Percentiles rank a stretch among this genome's conserved stretches.
Evolutionary conservation across 2,113 vertebrate species (phyloP).

Genomic region (Varanus komodoensis): DNA sequence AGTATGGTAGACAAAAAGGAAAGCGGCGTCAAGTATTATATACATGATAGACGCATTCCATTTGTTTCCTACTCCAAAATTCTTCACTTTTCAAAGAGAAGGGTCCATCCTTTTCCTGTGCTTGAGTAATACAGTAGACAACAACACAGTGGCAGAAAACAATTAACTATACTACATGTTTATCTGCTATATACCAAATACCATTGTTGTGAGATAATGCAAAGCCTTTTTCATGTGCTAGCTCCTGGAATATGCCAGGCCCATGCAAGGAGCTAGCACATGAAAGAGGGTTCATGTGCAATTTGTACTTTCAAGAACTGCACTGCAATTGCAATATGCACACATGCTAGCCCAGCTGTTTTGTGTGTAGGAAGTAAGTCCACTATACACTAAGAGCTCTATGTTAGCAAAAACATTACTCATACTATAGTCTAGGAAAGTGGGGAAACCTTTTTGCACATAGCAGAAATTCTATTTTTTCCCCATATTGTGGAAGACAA

Average conservation of each 20-base stretch:
- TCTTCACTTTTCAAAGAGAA: not conserved
- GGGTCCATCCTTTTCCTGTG: not conserved
- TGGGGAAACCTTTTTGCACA: not conserved
- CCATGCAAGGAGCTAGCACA: not conserved
- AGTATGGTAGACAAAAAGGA: not conserved
- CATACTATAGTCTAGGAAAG: not conserved
- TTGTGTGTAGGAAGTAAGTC: not conserved
- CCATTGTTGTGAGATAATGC: not conserved
- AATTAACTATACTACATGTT: not conserved
- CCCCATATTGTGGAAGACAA: not conserved
- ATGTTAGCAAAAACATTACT: too few relatives aligned
- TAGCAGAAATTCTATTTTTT: not conserved
- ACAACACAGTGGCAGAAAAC: not conserved
- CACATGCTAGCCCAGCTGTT: not conserved
- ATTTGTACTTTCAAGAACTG: not conserved
- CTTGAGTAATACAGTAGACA: not conserved
- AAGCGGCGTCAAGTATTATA: fast-evolving
- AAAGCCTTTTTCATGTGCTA: not conserved
- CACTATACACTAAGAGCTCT: not conserved
- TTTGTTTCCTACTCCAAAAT: not conserved
- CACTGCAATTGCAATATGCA: not conserved
- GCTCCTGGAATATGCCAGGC: not conserved
- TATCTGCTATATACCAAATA: not conserved
- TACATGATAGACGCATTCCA: not conserved
- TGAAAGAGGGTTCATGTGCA: not conserved